These are phyloP conservation scores for Andrena dorsata DNA, from an alignment of 2,888 invertebrate genomes.

Conservation along the genomic window DNA sequence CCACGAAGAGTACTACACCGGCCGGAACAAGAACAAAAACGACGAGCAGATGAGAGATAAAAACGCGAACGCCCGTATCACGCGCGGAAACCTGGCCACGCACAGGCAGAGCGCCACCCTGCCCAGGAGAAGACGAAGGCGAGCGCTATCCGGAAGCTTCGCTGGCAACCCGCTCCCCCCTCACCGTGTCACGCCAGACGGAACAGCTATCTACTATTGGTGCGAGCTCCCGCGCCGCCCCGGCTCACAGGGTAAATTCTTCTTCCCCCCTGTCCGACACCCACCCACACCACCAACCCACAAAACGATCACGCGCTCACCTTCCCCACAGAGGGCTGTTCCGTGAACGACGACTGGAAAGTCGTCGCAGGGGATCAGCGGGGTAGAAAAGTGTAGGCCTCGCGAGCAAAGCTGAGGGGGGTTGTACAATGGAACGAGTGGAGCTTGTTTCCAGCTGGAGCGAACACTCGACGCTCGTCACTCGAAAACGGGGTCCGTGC, in stretches of 20 bases:
- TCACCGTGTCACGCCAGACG: slow-evolving; percentile 92
- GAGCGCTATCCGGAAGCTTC: slow-evolving; percentile 80
- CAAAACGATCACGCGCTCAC: slow-evolving; percentile 26
- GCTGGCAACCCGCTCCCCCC: slow-evolving; percentile 87
- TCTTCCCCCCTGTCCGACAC: slow-evolving; percentile 59
- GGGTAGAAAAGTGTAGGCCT: too few relatives aligned
- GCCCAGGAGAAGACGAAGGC: slow-evolving; percentile 80
- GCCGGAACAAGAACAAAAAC: slow-evolving; percentile 58
- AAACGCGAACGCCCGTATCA: slow-evolving; percentile 75
- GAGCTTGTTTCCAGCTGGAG: too few relatives aligned
- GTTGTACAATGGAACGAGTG: too few relatives aligned
- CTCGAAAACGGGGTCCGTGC: background rate
- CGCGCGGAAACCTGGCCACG: slow-evolving; percentile 62
- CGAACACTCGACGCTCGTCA: too few relatives aligned
- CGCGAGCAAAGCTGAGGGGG: too few relatives aligned
- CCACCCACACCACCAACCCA: slow-evolving; percentile 8
- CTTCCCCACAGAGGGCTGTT: slow-evolving; percentile 7
- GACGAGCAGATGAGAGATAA: slow-evolving; percentile 73
- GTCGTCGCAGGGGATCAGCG: too few relatives aligned
- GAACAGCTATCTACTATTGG: slow-evolving; percentile 95
- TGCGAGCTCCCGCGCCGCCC: slow-evolving; percentile 90
- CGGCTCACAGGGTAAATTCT: slow-evolving; percentile 84
- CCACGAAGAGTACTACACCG: slow-evolving; percentile 66
- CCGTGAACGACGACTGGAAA: slow-evolving; percentile 21
- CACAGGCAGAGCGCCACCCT: slow-evolving; percentile 82